Evolutionary conservation across 53 echinoderm and acorn worm species (phyloP).

Genomic region (Stichopus horrens): DNA sequence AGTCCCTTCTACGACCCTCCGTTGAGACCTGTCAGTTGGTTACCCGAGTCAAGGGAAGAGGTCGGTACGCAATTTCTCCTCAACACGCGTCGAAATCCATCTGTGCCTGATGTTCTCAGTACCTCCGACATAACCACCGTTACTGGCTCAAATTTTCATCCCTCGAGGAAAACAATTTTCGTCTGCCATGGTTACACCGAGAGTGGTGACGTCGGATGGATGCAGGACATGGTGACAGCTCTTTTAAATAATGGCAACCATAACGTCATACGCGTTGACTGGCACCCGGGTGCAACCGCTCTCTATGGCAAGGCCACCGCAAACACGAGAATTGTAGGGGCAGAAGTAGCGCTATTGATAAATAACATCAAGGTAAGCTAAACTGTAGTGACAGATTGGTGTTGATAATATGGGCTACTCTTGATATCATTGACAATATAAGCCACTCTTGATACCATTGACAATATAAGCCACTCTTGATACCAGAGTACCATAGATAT

Average conservation of each 20-base stretch:
- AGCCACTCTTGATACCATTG: too few relatives aligned
- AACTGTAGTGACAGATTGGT: too few relatives aligned
- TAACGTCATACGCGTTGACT: conserved; percentile 74
- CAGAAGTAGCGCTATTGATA: conserved; percentile 74
- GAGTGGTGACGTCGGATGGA: conserved; percentile 64
- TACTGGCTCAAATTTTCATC: conserved; percentile 50
- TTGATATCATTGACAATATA: too few relatives aligned
- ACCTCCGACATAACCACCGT: conserved; percentile 22
- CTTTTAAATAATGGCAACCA: conserved; percentile 60
- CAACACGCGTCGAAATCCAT: conserved; percentile 55
- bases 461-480: too few relatives aligned
- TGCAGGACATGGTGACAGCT: conserved; percentile 58
- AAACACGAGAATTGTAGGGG: conserved; percentile 82
- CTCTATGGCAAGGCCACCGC: conserved; percentile 64
- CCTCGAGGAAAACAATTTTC: conserved; percentile 59
- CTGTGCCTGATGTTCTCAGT: background rate
- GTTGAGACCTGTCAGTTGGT: conserved; percentile 70
- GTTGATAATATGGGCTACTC: too few relatives aligned
- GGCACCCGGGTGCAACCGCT: conserved; percentile 56
- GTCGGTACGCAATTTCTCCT: conserved; percentile 72
- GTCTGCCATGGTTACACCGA: conserved; percentile 69
- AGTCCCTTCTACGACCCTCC: conserved; percentile 80
- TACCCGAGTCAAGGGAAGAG: conserved; percentile 60
- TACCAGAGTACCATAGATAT: too few relatives aligned
- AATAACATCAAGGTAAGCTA: conserved; percentile 30